Base-by-base conservation (phyloP, 1,140 invertebrate species). In the Alviniconcha marisindica region DNA sequence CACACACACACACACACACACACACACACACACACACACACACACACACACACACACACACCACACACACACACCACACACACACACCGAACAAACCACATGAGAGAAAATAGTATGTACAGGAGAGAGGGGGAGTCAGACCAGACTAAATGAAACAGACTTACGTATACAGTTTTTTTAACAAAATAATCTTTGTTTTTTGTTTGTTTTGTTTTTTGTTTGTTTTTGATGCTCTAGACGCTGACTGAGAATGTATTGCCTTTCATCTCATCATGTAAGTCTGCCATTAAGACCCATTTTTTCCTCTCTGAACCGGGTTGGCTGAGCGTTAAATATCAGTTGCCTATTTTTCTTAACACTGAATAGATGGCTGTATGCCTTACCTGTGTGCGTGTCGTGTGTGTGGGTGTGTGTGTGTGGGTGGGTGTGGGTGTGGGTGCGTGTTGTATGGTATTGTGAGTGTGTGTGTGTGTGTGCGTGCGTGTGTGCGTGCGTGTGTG, bases 21-120 rank as follows among this genome's bases (percentile, higher is more conserved):
- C 1, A 69, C 31, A 14, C 63, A 36, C 63, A 69, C 31, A 14
- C 63, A 69, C 63, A 69, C 63, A 69, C 63, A 69, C 63, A 69
- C 63, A 69, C 63, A 69, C 63, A 36, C 63, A 36, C 63, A 69
- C 63, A 69, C 63, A 69, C 63, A 69, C 63, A 69, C 28, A 36
- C 28, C 24, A 66, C 63, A 7, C 28, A 28, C 28, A 33, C 24
- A 33, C 24, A 7, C 5, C 28, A 31, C 28, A 66, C 24, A 28
- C 24, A 7, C 5, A 28, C 63, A 33, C n/a, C n/a, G n/a, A 24
- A n/a, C 3, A 15, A 56, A 5, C 18, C 18, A n/a, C 54, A 56
- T 15, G 54, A 56, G 18, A 56, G 3, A 15, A 56, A 24, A n/a
- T 4, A 21, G 5, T n/a, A 21, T 4, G 54, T 21, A 56, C 5